Evolutionary conservation across 2,113 vertebrate species (phyloP).

Genomic region (Casuarius casuarius): DNA sequence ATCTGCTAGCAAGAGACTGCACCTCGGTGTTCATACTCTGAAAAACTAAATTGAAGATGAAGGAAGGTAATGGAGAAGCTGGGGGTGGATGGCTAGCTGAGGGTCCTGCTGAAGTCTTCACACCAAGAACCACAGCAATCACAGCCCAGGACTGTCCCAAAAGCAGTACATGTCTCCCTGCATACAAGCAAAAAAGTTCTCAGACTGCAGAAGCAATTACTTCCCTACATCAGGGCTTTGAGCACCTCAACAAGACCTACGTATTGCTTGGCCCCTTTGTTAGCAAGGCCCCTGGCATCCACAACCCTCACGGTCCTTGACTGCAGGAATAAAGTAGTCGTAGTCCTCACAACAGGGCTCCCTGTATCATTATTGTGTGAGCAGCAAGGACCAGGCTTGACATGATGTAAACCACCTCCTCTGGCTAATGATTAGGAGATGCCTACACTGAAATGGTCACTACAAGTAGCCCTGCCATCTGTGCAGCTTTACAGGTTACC

Average conservation of each 20-base stretch:
- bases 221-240: background rate
- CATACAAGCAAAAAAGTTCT: background rate
- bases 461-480: background rate
- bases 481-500: slow-evolving; percentile 66
- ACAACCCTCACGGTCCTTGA: background rate
- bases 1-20: background rate
- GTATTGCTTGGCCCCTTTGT: background rate
- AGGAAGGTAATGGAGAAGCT: background rate
- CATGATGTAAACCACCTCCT: background rate
- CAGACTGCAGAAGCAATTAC: background rate
- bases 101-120: background rate
- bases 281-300: background rate
- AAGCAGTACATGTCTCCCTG: background rate
- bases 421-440: background rate
- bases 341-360: background rate
- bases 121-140: background rate
- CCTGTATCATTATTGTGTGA: background rate
- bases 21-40: background rate
- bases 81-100: background rate
- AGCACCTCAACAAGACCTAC: background rate
- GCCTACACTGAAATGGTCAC: background rate
- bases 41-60: background rate
- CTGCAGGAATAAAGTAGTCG: too few relatives aligned
- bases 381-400: background rate
- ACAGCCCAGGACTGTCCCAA: background rate